Base-by-base conservation (phyloP, 1,140 invertebrate species). In the Muscidifurax raptorellus region DNA sequence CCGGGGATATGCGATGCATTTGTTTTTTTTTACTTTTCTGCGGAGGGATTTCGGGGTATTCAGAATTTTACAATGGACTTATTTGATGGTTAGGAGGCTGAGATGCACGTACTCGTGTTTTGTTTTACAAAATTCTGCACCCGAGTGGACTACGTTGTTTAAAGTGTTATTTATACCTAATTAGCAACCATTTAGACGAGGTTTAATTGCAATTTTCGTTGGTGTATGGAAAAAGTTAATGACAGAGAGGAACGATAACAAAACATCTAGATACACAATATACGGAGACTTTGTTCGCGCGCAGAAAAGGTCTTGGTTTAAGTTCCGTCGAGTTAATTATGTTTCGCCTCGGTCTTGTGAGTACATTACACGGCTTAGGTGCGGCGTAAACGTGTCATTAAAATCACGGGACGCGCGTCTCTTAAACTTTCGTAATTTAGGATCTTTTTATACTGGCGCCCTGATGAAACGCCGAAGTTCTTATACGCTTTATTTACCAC, bases 371-470 rank as follows among this genome's bases (percentile, higher is more conserved):
- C n/a, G 47, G 25, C 44, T 84, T 72, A 74, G 47, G n/a, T 27
- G 25, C n/a, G 3, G 13, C 76, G 69, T 75, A 80, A 66, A 76
- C 27, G 71, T 47, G 36, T 80, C 83, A 80, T 84, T 80, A 84
- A 84, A 84, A 80, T 84, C 78, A 84, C 36, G 36, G 40, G 66
- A 25, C 64, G n/a, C 64, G n/a, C 27, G 44, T 32, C 78, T 75
- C 52, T 74, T 66, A 80, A 84, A 80, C 67, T 80, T 84, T 80
- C 25, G 78, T 80, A 80, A 84, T 80, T 67, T 84, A 80, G 30
- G 47, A 59, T 67, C 28, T 47, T 64, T n/a, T 79, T 79, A 59
- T 78, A 32, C 22, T 52, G 27, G 36, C 27, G 28, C 27, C 2
- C 30, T 78, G 64, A 83, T 78, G 64, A 83, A 83, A 78, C 69